phyloP scores from a whole-genome alignment of 1,140 invertebrate species.

The Bombyx mori region ASM3026992v2 NC_085122.1:1030501-1031000 shows the following conservation, averaged over 20 bases:
- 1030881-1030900: slow-evolving; percentile 72
- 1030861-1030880: not conserved
- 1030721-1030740: slow-evolving; percentile 86
- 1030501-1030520: slow-evolving; percentile 31
- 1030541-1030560: slow-evolving; percentile 90
- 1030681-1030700: slow-evolving; percentile 79
- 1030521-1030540: slow-evolving; percentile 77
- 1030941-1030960: not conserved
- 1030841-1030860: not conserved
- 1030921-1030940: not conserved
- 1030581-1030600: slow-evolving; percentile 77
- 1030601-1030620: slow-evolving; percentile 76
- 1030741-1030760: slow-evolving; percentile 83
- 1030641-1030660: slow-evolving; percentile 77
- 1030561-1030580: slow-evolving; percentile 85
- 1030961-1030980: not conserved
- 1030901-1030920: slow-evolving; percentile 13
- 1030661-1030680: slow-evolving; percentile 81
- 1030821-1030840: not conserved
- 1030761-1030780: slow-evolving; percentile 83
- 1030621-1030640: slow-evolving; percentile 74
- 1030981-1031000: not conserved
- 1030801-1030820: not conserved
- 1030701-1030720: slow-evolving; percentile 82
- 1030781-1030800: slow-evolving; percentile 56